Evolutionary conservation across 2,113 vertebrate genomes (phyloP).

Genomic region (Dolichotis patagonum): DNA sequence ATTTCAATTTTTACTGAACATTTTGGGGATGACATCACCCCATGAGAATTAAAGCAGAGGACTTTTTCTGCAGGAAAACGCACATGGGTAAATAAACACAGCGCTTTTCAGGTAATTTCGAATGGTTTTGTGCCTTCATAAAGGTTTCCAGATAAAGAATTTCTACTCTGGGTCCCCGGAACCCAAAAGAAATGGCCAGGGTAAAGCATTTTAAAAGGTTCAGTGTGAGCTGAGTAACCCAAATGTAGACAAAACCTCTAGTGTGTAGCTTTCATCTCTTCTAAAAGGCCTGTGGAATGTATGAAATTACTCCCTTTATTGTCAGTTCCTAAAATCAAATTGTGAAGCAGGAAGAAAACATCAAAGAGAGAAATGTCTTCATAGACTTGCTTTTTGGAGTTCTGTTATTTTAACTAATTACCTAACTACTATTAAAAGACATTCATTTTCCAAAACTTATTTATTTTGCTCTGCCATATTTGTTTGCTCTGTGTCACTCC

Average conservation of each 20-base stretch:
- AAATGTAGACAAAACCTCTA: background rate
- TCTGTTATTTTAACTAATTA: conserved; percentile 87
- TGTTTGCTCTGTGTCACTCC: conserved; percentile 82
- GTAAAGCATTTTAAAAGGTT: conserved; percentile 12
- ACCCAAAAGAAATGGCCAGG: background rate
- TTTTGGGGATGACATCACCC: background rate
- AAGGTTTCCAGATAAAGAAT: conserved; percentile 40
- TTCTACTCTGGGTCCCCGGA: background rate
- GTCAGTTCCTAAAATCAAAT: conserved; percentile 43
- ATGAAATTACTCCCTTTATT: conserved; percentile 40
- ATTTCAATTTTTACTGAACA: background rate
- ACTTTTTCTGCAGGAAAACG: background rate
- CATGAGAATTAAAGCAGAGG: background rate
- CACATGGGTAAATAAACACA: background rate
- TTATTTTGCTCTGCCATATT: conserved; percentile 86
- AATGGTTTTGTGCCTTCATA: background rate
- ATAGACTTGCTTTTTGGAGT: conserved; percentile 70
- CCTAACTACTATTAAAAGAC: conserved; percentile 81
- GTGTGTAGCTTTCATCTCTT: conserved; percentile 43
- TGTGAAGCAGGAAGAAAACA: background rate
- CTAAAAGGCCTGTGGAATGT: conserved; percentile 5
- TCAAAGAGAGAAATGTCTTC: conserved; percentile 61
- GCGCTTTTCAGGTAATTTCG: conserved; percentile 39
- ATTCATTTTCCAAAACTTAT: conserved; percentile 85
- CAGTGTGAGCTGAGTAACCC: background rate